A percentile compares a stretch with the other conserved stretches of the same genome.
phyloP scores from a whole-genome alignment of 1,140 invertebrate species.

The Halesus radiatus region DNA sequence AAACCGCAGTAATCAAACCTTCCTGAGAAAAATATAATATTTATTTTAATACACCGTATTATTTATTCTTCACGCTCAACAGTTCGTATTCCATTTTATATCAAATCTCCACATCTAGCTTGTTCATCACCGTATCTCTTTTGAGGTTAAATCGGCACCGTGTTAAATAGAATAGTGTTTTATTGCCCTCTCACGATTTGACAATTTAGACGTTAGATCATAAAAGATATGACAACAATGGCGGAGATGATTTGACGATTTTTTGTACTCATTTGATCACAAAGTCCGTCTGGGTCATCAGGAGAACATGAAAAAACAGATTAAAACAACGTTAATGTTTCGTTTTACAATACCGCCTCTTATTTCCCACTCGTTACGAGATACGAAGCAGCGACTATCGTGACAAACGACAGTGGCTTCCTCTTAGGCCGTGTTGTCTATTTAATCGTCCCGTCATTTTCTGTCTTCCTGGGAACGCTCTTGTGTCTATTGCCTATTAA shows the following conservation, averaged over 20 bases:
- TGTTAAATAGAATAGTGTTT: not conserved
- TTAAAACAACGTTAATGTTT: constrained; percentile 22
- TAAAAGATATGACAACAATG: constrained; percentile 31
- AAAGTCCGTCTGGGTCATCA: constrained; percentile 23
- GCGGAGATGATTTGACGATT: constrained; percentile 2
- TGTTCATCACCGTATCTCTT: not conserved
- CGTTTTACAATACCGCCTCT: constrained; percentile 28
- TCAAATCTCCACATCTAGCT: too few species aligned
- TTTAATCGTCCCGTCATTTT: constrained; percentile 36
- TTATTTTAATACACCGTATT: too few species aligned
- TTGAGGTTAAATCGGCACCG: not conserved
- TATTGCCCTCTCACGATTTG: constrained; percentile 32
- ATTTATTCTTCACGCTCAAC: not conserved
- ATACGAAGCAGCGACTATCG: constrained; percentile 28
- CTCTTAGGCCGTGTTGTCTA: constrained; percentile 30
- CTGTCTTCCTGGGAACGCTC: constrained; percentile 19
- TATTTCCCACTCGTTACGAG: constrained; percentile 45
- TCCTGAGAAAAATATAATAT: not conserved
- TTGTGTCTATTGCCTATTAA: not conserved
- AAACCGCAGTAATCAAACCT: not conserved
- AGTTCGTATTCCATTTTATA: not conserved
- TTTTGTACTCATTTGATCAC: constrained; percentile 17
- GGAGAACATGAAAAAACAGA: constrained; percentile 22
- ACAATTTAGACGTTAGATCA: constrained; percentile 23
- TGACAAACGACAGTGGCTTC: constrained; percentile 48